phyloP scores from a whole-genome alignment of 1,140 invertebrate genomes.

The Geopemphigus sp. region DNA sequence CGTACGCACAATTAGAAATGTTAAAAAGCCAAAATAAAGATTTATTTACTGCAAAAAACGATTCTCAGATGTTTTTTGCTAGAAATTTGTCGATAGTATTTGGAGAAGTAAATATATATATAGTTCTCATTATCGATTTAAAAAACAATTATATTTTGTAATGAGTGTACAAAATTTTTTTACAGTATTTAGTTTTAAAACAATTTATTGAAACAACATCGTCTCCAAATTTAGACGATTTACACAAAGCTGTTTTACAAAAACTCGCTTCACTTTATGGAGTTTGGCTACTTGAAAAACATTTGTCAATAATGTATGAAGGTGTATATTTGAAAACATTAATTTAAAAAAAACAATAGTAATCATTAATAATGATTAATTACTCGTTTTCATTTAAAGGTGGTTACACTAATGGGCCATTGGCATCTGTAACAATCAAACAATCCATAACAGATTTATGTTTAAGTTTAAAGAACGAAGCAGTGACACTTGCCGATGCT shows the following conservation, averaged over 20 bases:
- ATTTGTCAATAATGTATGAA: conserved; percentile 73
- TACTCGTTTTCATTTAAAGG: conserved; percentile 19
- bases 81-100: conserved; percentile 73
- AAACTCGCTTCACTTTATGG: conserved; percentile 72
- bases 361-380: not conserved
- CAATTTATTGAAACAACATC: conserved; percentile 52
- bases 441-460: conserved; percentile 64
- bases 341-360: too few species aligned
- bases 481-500: conserved; percentile 76
- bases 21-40: conserved; percentile 62
- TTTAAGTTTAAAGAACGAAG: conserved; percentile 66
- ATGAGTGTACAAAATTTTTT: conserved; percentile 14
- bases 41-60: conserved; percentile 72
- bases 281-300: conserved; percentile 70
- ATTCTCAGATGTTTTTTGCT: conserved; percentile 79
- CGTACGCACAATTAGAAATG: conserved; percentile 64
- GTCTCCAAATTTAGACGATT: conserved; percentile 51
- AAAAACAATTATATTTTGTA: too few species aligned
- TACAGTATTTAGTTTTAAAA: conserved; percentile 53
- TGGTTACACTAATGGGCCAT: conserved; percentile 42
- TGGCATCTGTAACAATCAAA: conserved; percentile 46
- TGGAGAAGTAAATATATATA: conserved; percentile 62
- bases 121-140: not conserved
- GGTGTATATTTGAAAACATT: conserved; percentile 52
- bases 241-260: conserved; percentile 61